Percentiles rank a stretch among this genome's conserved stretches.
phyloP scores from a whole-genome alignment of 2,797 vertebrate species.

The Melanotaenia nigrans region DNA sequence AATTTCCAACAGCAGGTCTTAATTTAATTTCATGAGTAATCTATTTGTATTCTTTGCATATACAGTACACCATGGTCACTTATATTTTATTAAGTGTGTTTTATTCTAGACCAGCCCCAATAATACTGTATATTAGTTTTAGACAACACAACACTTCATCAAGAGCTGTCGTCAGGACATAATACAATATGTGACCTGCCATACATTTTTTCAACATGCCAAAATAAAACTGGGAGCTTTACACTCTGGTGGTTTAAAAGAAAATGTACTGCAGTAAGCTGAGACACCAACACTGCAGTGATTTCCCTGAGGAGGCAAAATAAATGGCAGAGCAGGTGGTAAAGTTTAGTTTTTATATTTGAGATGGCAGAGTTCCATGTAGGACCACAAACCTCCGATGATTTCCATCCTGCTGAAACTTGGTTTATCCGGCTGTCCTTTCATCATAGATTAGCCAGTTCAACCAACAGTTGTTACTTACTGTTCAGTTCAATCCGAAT shows the following conservation, averaged over 20 bases:
- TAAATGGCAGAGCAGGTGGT: conserved; percentile 4
- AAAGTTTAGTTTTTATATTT: conserved; percentile 4
- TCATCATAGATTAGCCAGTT: conserved; percentile 33
- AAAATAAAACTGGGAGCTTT: conserved; percentile 6
- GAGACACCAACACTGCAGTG: conserved; percentile 18
- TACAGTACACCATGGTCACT: no score
- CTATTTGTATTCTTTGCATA: no score
- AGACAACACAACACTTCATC: no score
- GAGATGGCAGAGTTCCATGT: background rate
- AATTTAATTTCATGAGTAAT: background rate
- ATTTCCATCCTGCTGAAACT: conserved; percentile 82
- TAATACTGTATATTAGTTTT: no score
- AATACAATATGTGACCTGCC: background rate
- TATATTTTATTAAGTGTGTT: no score
- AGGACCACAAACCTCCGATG: conserved; percentile 25
- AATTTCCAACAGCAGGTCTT: background rate
- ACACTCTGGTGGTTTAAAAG: conserved; percentile 19
- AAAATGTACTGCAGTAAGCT: conserved; percentile 6
- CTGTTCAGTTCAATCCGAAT: conserved; percentile 92
- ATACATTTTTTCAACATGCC: conserved; percentile 2
- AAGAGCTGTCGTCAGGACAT: no score
- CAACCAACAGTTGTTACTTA: conserved; percentile 79
- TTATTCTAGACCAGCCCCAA: no score
- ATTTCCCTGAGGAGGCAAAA: conserved; percentile 36
- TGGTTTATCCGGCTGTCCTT: conserved; percentile 46